These are phyloP conservation scores for Coregonus ussuriensis DNA, from an alignment of 2,797 vertebrate species.

Conservation along the genomic window DNA sequence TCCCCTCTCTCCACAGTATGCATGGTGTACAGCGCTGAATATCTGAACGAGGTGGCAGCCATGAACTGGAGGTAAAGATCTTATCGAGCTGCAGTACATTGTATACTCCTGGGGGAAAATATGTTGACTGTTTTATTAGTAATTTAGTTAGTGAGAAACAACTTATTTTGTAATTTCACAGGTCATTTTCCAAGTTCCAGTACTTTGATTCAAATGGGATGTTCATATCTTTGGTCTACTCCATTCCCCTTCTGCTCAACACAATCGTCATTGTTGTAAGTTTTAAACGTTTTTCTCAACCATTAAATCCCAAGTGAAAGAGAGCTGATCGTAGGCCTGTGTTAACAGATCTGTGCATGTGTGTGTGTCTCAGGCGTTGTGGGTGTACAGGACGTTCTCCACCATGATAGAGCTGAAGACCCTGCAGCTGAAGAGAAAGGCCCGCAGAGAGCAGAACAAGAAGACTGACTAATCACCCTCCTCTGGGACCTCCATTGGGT, in stretches of 20 bases:
- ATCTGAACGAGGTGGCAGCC: slow-evolving; percentile 92
- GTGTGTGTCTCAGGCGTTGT: slow-evolving; percentile 77
- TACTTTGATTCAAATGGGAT: slow-evolving; percentile 97
- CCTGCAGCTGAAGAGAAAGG: slow-evolving; percentile 80
- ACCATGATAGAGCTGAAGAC: slow-evolving; percentile 91
- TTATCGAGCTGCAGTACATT: not conserved
- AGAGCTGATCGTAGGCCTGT: not conserved
- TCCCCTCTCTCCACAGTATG: slow-evolving; percentile 77
- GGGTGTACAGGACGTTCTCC: slow-evolving; percentile 87
- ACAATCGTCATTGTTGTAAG: slow-evolving; percentile 91
- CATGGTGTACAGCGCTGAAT: slow-evolving; percentile 89
- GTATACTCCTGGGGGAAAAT: not conserved
- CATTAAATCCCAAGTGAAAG: not conserved
- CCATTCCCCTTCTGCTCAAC: slow-evolving; percentile 87
- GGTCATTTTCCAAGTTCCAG: slow-evolving; percentile 89
- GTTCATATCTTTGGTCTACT: slow-evolving; percentile 94
- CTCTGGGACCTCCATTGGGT: not conserved
- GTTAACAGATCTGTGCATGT: not conserved
- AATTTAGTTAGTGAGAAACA: not conserved
- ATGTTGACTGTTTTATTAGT: not conserved
- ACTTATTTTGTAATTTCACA: slow-evolving; percentile 54
- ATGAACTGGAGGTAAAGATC: slow-evolving; percentile 90
- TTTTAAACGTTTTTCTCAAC: slow-evolving; percentile 8
- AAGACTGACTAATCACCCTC: slow-evolving; percentile 63
- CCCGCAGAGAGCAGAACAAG: slow-evolving; percentile 72